These are phyloP conservation scores for Temnothorax longispinosus DNA, from an alignment of 1,140 invertebrate genomes.

Conservation along the genomic window DNA sequence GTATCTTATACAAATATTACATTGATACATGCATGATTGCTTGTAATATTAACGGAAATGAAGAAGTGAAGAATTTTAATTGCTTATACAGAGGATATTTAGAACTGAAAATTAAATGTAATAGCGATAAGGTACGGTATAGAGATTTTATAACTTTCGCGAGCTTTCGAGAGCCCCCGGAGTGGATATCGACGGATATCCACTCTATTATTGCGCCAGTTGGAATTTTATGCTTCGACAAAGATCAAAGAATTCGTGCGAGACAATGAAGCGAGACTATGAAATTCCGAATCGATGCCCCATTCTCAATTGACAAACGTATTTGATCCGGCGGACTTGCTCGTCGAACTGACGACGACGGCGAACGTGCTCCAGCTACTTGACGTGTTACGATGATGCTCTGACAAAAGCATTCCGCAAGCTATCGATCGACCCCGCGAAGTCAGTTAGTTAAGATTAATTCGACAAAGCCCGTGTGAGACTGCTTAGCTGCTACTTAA, in stretches of 20 bases:
- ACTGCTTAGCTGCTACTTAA: constrained; percentile 52
- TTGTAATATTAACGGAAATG: neutral
- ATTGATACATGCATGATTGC: neutral
- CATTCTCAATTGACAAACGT: constrained; percentile 36
- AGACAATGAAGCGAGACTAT: constrained; percentile 21
- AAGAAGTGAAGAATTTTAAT: neutral
- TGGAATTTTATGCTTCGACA: neutral
- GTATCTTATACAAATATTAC: neutral
- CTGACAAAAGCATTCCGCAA: constrained; percentile 50
- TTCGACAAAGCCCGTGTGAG: constrained; percentile 44
- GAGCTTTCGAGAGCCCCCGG: too few species aligned
- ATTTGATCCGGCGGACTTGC: constrained; percentile 23
- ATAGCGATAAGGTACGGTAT: neutral
- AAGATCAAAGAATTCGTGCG: constrained; percentile 40
- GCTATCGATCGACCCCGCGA: constrained; percentile 53
- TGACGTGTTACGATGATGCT: constrained; percentile 47
- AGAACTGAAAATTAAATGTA: neutral
- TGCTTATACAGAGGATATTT: neutral
- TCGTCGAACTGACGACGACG: neutral
- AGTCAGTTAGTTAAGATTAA: constrained; percentile 67
- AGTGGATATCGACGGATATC: neutral
- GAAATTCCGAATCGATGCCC: constrained; percentile 14
- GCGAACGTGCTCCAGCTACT: neutral
- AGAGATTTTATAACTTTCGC: neutral
- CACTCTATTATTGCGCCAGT: neutral